Percentiles rank a stretch among this genome's conserved stretches.
These are phyloP conservation scores for Trachelus stipa DNA, from an alignment of 2,888 invertebrate genomes.

Conservation along the genomic window DNA sequence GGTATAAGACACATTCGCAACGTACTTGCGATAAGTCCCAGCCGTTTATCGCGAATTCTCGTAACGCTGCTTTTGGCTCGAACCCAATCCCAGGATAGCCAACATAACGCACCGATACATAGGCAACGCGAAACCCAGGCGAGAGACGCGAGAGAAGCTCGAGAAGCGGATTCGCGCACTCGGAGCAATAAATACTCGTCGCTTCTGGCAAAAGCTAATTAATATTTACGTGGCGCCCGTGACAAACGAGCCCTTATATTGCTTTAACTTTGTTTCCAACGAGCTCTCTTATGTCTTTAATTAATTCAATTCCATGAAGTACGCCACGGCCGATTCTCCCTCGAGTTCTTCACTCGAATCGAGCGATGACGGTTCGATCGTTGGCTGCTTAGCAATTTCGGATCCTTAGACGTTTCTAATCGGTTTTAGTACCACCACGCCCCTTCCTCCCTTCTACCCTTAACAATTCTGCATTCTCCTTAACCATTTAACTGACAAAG, in stretches of 20 bases:
- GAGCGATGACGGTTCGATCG: background rate
- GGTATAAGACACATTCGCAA: slow-evolving; percentile 4
- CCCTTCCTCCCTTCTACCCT: background rate
- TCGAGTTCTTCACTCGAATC: background rate
- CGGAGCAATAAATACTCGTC: slow-evolving; percentile 39
- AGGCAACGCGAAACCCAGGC: background rate
- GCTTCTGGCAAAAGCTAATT: slow-evolving; percentile 47
- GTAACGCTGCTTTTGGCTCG: slow-evolving; percentile 9
- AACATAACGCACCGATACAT: background rate
- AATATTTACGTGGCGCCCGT: slow-evolving; percentile 50
- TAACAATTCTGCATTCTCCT: background rate
- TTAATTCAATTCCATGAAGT: slow-evolving; percentile 49
- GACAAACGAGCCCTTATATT: slow-evolving; percentile 46
- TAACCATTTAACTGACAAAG: background rate
- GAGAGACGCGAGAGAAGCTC: slow-evolving; percentile 7
- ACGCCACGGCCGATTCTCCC: slow-evolving; percentile 16
- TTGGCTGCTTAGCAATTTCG: background rate
- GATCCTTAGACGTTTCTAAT: background rate
- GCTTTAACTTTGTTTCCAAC: slow-evolving; percentile 27
- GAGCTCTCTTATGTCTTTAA: slow-evolving; percentile 40
- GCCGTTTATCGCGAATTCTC: slow-evolving; percentile 12
- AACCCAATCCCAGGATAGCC: slow-evolving; percentile 1
- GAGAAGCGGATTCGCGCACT: slow-evolving; percentile 22
- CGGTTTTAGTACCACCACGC: background rate
- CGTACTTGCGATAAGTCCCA: slow-evolving; percentile 18